Base-by-base conservation (phyloP, 2,113 vertebrate species). In the Prinia subflava region DNA sequence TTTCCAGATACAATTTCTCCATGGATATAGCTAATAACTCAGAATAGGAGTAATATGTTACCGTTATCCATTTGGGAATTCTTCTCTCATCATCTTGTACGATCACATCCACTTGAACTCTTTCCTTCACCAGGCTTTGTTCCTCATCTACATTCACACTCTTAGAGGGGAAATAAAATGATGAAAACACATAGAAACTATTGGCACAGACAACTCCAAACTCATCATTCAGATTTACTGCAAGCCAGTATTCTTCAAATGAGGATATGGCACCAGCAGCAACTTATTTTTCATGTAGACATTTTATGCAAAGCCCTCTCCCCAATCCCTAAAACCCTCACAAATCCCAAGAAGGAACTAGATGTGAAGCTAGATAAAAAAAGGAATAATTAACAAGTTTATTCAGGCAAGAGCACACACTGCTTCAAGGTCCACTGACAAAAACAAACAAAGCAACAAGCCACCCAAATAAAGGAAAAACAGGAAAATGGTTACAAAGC, bases 61-160 rank as follows among this genome's bases (percentile, higher is more conserved):
- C 96, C 81, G 0, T 39, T 70, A 96, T 49, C 79, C 82, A 94
- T 22, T 77, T 31, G 30, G 96, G 91, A 89, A 93, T 94, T 3
- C 60, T 57, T 65, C 86, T 95, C 46, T 8, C 18, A 52, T 55
- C 1, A 8, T 80, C 90, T 53, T 83, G 93, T 55, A 97, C 67
- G 71, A 97, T 86, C 21, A 91, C 3, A 84, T 97, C 96, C 74
- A 97, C 79, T 73, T 7, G 68, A 56, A 95, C 31, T 55, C 28
- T 62, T 24, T 4, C 13, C 37, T 31, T 46, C 39, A 63, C 31
- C 35, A 30, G 63, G 8, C 1, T 52, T 49, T 68, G 37, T 20
- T 7, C 25, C 27, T 59, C n/a, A 65, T 15, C 31, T 39, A 3
- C 31, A 24, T 9, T 4, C 0, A 1, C 37, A 88, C 53, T 57